A percentile compares a stretch with the other conserved stretches of the same genome.
These are phyloP conservation scores for Tuta absoluta DNA, from an alignment of 2,888 invertebrate species.

Conservation along the genomic window DNA sequence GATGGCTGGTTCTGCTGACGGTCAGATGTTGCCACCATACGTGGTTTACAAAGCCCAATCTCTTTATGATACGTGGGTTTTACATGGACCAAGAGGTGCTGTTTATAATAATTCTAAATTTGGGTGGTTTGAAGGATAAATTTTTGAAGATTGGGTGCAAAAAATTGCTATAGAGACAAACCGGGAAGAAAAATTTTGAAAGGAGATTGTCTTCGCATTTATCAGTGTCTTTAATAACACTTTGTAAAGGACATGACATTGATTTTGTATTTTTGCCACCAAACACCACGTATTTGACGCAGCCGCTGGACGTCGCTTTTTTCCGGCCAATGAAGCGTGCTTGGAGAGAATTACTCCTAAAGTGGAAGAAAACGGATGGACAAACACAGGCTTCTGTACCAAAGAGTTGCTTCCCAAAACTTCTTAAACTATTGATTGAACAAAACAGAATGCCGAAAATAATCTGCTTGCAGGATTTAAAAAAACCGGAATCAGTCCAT, in stretches of 20 bases:
- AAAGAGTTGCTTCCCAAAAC: constrained; percentile 37
- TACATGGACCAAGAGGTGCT: too few relatives aligned
- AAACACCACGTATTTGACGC: too few relatives aligned
- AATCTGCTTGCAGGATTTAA: constrained; percentile 35
- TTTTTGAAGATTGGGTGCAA: constrained; percentile 50
- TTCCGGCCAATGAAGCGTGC: too few relatives aligned
- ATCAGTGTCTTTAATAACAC: constrained; percentile 40
- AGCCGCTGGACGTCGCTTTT: too few relatives aligned
- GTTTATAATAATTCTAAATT: too few relatives aligned
- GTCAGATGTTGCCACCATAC: too few relatives aligned
- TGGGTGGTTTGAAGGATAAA: constrained; percentile 50
- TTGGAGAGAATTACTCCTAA: constrained; percentile 34
- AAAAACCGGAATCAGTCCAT: too few relatives aligned
- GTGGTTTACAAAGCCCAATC: too few relatives aligned
- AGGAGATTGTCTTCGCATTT: constrained; percentile 53
- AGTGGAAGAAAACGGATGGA: constrained; percentile 38
- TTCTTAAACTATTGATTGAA: constrained; percentile 32
- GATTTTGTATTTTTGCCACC: too few relatives aligned
- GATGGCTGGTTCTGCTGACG: too few relatives aligned
- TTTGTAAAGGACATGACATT: constrained; percentile 50
- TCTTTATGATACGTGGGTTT: too few relatives aligned
- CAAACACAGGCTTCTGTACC: constrained; percentile 30
- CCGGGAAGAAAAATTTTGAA: constrained; percentile 46
- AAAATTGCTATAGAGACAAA: constrained; percentile 36
- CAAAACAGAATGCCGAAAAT: constrained; percentile 26